Evolutionary conservation across 1,140 invertebrate species (phyloP).

Genomic region (Battus philenor): DNA sequence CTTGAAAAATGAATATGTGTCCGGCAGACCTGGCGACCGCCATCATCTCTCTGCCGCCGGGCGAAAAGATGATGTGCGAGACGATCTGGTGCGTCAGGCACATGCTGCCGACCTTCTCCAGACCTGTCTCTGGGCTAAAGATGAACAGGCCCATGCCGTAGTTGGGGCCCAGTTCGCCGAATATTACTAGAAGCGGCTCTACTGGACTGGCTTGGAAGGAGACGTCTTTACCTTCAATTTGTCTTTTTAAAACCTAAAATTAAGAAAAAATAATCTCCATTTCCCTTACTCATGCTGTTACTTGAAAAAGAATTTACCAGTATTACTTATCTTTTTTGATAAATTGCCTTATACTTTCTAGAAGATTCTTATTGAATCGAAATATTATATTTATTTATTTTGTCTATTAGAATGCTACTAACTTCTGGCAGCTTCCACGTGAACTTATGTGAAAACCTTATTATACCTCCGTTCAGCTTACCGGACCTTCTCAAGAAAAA

Average conservation of each 20-base stretch:
- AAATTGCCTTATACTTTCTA: no score
- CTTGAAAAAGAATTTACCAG: no score
- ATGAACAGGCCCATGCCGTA: constrained; percentile 46
- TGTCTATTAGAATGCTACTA: no score
- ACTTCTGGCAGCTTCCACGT: no score
- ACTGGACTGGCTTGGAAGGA: constrained; percentile 54
- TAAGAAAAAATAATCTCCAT: no score
- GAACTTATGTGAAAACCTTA: no score
- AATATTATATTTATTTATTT: no score
- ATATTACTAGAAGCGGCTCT: constrained; percentile 51
- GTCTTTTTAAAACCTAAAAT: constrained; percentile 41
- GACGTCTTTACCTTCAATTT: constrained; percentile 39
- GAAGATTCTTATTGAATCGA: no score
- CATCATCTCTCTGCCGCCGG: constrained; percentile 46
- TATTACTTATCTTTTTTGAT: no score
- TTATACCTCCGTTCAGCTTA: no score
- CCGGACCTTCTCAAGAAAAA: no score
- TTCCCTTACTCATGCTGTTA: no score
- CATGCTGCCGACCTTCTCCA: constrained; percentile 33
- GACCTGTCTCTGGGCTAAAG: constrained; percentile 19
- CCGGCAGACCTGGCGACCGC: constrained; percentile 61
- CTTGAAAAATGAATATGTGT: constrained; percentile 66
- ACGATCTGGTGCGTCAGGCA: constrained; percentile 65
- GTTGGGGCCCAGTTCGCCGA: constrained; percentile 41
- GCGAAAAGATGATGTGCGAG: constrained; percentile 52